Percentiles rank a stretch among this genome's conserved stretches.
Evolutionary conservation across 2,113 vertebrate genomes (phyloP).

Genomic region (Actinemys pallida): DNA sequence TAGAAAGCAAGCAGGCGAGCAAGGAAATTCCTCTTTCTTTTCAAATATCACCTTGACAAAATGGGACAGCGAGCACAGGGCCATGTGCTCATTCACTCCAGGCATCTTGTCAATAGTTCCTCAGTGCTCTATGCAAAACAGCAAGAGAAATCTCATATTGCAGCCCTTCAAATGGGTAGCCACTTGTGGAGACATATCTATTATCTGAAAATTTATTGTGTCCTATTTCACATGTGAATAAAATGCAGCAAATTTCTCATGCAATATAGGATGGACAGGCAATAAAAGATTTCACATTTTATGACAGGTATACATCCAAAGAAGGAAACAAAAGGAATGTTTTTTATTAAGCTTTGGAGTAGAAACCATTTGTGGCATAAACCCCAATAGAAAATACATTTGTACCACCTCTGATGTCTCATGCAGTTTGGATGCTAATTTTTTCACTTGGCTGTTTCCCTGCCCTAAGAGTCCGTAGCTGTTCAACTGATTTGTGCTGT

Average conservation of each 20-base stretch:
- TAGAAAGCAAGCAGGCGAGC: background rate
- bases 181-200: slow-evolving; percentile 53
- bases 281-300: slow-evolving; percentile 60
- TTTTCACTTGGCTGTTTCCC: slow-evolving; percentile 45
- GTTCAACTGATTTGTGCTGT: slow-evolving; percentile 52
- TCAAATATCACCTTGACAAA: slow-evolving; percentile 47
- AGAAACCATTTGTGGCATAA: slow-evolving; percentile 65
- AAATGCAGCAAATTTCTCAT: slow-evolving; percentile 37
- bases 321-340: slow-evolving; percentile 57
- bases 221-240: slow-evolving; percentile 52
- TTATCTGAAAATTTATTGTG: slow-evolving; percentile 57
- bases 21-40: slow-evolving; percentile 47
- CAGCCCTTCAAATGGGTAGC: slow-evolving; percentile 21
- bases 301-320: slow-evolving; percentile 53
- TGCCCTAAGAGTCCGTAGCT: slow-evolving; percentile 37
- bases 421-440: slow-evolving; percentile 46
- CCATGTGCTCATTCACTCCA: slow-evolving; percentile 17
- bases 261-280: slow-evolving; percentile 23
- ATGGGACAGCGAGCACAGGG: background rate
- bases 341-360: slow-evolving; percentile 73
- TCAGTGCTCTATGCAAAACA: slow-evolving; percentile 48
- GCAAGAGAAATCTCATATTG: slow-evolving; percentile 53
- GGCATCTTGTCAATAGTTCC: slow-evolving; percentile 28
- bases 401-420: slow-evolving; percentile 59
- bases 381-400: slow-evolving; percentile 75